These are phyloP conservation scores for Aplysina aerophoba DNA, from an alignment of 37 sponge, comb jelly and placozoan genomes.

Conservation along the genomic window DNA sequence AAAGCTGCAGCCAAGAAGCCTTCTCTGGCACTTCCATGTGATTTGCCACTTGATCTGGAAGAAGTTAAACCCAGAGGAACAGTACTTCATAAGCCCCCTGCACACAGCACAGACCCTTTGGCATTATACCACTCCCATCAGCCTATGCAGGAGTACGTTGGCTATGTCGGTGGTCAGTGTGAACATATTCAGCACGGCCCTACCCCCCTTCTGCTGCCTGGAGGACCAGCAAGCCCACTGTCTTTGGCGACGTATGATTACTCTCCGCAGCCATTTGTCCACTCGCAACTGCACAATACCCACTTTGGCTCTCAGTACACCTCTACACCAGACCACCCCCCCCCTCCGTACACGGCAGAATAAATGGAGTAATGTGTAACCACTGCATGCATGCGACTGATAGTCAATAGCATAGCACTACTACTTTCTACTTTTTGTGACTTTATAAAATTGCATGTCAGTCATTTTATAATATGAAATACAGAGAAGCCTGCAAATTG, in stretches of 20 bases:
- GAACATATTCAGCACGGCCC: constrained; percentile 17
- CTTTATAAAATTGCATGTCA: no score
- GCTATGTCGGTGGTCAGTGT: background rate
- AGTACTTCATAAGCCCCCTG: no score
- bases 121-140: no score
- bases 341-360: constrained; percentile 15
- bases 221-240: background rate
- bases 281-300: background rate
- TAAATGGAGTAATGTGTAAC: no score
- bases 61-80: background rate
- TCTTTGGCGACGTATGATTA: background rate
- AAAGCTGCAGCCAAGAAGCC: background rate
- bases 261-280: background rate
- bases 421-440: no score
- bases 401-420: no score
- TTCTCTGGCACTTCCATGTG: background rate
- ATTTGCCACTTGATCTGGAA: background rate
- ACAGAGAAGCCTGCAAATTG: no score
- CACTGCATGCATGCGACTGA: no score
- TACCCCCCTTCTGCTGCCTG: background rate
- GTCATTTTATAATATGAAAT: no score
- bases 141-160: no score
- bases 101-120: no score
- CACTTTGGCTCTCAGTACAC: constrained; percentile 48
- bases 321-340: constrained; percentile 26